Evolutionary conservation across 2,797 vertebrate genomes (phyloP).

Genomic region (Girardinus metallicus): DNA sequence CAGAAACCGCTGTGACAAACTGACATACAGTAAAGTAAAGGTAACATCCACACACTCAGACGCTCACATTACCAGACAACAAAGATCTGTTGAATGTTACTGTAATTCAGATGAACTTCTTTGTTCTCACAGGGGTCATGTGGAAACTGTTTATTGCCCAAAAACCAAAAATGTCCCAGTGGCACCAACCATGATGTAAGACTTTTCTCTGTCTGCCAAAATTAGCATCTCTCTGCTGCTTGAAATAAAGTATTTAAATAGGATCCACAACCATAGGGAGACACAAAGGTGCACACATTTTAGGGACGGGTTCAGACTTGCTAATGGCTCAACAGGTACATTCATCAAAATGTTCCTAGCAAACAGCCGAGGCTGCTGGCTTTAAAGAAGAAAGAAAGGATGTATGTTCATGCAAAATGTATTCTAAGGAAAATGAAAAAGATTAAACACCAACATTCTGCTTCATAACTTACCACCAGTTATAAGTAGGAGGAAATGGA

Average conservation of each 20-base stretch:
- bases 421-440: no score
- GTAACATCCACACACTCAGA: conserved; percentile 40
- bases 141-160: conserved; percentile 65
- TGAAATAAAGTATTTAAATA: neutral
- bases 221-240: neutral
- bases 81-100: neutral
- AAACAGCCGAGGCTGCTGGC: neutral
- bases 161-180: conserved; percentile 74
- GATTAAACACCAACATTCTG: neutral
- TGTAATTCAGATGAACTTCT: neutral
- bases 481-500: neutral
- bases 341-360: neutral
- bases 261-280: neutral
- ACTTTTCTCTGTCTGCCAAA: conserved; percentile 1
- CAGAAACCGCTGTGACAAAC: conserved; percentile 89
- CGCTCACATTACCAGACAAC: neutral
- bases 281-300: neutral
- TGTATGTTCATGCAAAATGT: no score
- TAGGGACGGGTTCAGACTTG: neutral
- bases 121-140: conserved; percentile 68
- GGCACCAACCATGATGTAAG: conserved; percentile 80
- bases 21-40: conserved; percentile 11
- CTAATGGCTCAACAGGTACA: neutral
- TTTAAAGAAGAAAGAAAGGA: neutral
- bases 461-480: neutral